These are phyloP conservation scores for Syngnathus scovelli DNA, from an alignment of 2,113 vertebrate species.

Conservation along the genomic window DNA sequence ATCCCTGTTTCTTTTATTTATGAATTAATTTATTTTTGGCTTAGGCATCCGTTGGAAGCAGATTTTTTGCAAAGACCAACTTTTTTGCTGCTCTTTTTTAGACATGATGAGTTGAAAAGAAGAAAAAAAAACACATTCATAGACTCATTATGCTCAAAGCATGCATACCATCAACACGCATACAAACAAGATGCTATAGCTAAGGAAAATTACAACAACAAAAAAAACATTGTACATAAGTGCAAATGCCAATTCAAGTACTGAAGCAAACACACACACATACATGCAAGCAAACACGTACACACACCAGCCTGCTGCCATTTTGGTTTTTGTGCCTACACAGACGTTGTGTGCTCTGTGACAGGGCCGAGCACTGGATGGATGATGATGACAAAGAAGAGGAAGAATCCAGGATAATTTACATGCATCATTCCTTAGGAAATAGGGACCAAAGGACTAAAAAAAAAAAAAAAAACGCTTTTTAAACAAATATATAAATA, in stretches of 20 bases:
- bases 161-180: conserved; percentile 68
- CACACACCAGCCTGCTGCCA: conserved; percentile 79
- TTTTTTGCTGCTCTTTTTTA: conserved; percentile 80
- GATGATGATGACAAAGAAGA: conserved; percentile 36
- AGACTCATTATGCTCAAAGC: conserved; percentile 78
- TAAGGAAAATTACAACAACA: conserved; percentile 36
- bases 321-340: conserved; percentile 82
- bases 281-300: conserved; percentile 58
- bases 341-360: conserved; percentile 74
- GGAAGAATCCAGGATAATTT: conserved; percentile 78
- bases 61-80: conserved; percentile 77
- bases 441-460: conserved; percentile 83
- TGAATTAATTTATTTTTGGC: conserved; percentile 56
- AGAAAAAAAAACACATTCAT: conserved; percentile 64
- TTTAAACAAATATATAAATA: conserved; percentile 79
- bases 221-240: conserved; percentile 64
- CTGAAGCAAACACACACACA: conserved; percentile 47
- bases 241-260: conserved; percentile 68
- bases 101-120: conserved; percentile 53
- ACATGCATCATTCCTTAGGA: conserved; percentile 83
- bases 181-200: conserved; percentile 45
- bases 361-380: conserved; percentile 72
- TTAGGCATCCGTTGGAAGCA: conserved; percentile 69
- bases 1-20: conserved; percentile 1
- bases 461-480: conserved; percentile 54